phyloP scores from a whole-genome alignment of 2,797 vertebrate genomes.

The Mus caroli region DNA sequence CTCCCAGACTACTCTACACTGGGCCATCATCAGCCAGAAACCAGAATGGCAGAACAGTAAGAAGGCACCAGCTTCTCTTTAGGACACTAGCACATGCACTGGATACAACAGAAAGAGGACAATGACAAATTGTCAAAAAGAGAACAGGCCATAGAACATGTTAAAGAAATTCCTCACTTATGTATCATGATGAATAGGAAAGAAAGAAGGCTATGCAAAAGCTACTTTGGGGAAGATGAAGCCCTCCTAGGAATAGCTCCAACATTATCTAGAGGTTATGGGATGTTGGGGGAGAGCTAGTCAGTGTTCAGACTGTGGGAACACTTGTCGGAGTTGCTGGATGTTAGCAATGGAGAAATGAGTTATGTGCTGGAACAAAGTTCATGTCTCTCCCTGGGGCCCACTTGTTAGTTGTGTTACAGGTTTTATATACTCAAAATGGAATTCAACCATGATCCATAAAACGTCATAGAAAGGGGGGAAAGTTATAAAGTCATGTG shows the following conservation, averaged over 20 bases:
- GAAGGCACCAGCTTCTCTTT: background rate
- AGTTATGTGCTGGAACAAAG: constrained; percentile 32
- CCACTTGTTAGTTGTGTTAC: background rate
- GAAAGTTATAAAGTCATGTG: background rate
- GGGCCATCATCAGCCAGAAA: background rate
- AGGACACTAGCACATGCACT: background rate
- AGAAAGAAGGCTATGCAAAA: background rate
- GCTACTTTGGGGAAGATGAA: background rate
- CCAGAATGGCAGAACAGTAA: background rate
- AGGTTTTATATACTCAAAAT: constrained; percentile 46
- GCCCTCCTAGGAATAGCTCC: background rate
- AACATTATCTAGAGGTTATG: background rate
- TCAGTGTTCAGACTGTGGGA: background rate
- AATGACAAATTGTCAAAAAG: background rate
- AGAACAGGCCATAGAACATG: background rate
- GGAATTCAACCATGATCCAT: constrained; percentile 31
- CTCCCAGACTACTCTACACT: background rate
- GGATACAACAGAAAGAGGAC: background rate
- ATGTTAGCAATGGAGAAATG: background rate
- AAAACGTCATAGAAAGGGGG: background rate
- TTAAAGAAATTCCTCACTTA: too few species aligned
- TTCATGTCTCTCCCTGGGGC: constrained; percentile 34
- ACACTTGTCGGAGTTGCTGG: background rate
- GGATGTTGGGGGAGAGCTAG: background rate
- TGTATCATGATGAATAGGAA: background rate